Conservation (phyloP, 1,140 invertebrate species). For the Drosophila watanabei region DNA sequence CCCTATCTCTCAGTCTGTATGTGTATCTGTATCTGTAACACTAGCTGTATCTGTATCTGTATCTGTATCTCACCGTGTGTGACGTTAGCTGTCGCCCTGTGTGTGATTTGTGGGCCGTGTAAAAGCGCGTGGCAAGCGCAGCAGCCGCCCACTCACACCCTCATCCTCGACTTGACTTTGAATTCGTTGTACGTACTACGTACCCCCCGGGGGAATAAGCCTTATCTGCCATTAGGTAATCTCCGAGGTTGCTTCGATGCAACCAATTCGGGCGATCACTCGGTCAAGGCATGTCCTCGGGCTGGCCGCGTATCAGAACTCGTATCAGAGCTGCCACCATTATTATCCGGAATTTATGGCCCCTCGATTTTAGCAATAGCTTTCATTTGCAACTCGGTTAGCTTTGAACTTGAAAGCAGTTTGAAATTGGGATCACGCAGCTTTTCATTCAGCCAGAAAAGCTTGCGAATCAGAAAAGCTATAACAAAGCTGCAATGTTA, state of each 20-base stretch:
- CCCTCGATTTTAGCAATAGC: slow-evolving; percentile 12
- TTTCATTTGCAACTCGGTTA: slow-evolving; percentile 7
- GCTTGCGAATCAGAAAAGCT: slow-evolving; percentile 16
- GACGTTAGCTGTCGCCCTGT: slow-evolving; percentile 30
- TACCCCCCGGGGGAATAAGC: neutral
- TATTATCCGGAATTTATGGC: slow-evolving; percentile 26
- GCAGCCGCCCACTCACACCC: slow-evolving; percentile 7
- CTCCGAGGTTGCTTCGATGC: slow-evolving; percentile 9
- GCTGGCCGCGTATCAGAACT: neutral
- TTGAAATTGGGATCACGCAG: neutral
- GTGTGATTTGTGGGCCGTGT: slow-evolving; percentile 38
- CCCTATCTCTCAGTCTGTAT: slow-evolving; percentile 5
- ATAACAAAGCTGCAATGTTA: slow-evolving; percentile 38
- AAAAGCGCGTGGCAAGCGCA: slow-evolving; percentile 44
- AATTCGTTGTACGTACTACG: neutral
- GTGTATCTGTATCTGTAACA: neutral
- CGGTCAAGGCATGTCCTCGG: slow-evolving; percentile 21
- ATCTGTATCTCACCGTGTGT: slow-evolving; percentile 9
- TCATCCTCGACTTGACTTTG: neutral
- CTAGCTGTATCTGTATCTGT: slow-evolving; percentile 27
- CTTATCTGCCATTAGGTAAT: slow-evolving; percentile 25
- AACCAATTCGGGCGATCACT: slow-evolving; percentile 33
- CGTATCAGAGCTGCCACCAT: slow-evolving; percentile 1
- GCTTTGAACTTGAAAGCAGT: slow-evolving; percentile 49
- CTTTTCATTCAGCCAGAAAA: slow-evolving; percentile 15